Evolutionary conservation across 2,113 vertebrate species (phyloP), one percentile per base, ranked within the genome.

Genomic region (Poeciliopsis prolifica): DNA sequence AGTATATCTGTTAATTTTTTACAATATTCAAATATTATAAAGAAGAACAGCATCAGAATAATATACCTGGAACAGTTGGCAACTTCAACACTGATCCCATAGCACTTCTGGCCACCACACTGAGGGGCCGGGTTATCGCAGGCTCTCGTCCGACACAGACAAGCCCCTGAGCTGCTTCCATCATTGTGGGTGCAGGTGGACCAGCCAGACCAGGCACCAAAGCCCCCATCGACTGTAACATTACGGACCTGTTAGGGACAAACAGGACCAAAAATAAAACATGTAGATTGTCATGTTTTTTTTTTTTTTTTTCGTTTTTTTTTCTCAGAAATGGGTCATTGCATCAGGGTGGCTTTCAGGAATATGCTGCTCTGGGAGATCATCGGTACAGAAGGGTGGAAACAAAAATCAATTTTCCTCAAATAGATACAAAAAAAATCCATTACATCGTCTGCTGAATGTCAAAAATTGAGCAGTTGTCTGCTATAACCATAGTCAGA

Each of bases 31-130:
- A 58, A 58, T 11, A 5, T 58, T 0, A n/a, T 58, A 24, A 58
- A n/a, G 51, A 58, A n/a, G 10, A 58, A 24, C 24, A 58, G 7
- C 5, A 58, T 17, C 10, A 1, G 51, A 58, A 58, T n/a, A 58
- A 58, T 44, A 54, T 91, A 99, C 98, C 98, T 97, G 91, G 98
- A 99, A 68, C 98, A 99, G 93, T 99, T 99, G 78, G 96, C 92
- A 19, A 98, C 97, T 88, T 99, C 97, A 85, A 97, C 92, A 7
- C 94, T 95, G 80, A 95, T 95, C 40, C 97, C 98, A 22, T 95
- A 92, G 63, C 97, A 98, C n/a, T 90, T 93, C 91, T 95, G 95
- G 0, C 98, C 98, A 0, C 97, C 98, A 62, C 98, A 99, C 85
- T 95, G 96, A 3, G 97, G 97, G 76, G 93, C 91, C 0, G 98